These are phyloP conservation scores for Gavialis gangeticus DNA, from an alignment of 2,113 vertebrate species.

Conservation along the genomic window DNA sequence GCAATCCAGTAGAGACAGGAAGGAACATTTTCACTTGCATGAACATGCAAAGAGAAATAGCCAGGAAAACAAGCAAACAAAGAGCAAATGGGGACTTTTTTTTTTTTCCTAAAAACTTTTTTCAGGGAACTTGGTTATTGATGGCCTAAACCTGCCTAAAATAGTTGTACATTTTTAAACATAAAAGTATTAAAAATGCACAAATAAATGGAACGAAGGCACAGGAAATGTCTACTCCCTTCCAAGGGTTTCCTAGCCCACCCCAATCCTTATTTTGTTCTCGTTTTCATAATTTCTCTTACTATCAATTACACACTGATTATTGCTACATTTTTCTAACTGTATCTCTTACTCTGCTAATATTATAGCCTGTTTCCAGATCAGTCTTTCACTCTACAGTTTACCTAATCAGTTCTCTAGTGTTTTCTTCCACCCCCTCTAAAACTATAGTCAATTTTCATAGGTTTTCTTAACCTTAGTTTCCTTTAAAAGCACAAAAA, in stretches of 20 bases:
- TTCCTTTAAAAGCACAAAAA: background rate
- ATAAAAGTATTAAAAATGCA: background rate
- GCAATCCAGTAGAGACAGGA: constrained; percentile 17
- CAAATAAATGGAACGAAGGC: background rate
- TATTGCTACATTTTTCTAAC: background rate
- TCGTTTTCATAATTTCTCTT: background rate
- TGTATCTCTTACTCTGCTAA: background rate
- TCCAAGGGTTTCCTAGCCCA: background rate
- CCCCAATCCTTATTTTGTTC: background rate
- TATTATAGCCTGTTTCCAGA: background rate
- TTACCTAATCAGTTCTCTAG: background rate
- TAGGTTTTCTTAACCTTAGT: no score
- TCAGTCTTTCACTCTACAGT: background rate
- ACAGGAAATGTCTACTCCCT: background rate
- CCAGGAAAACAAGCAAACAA: constrained; percentile 68
- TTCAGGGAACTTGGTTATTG: background rate
- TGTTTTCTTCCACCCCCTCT: background rate
- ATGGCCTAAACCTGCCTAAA: background rate
- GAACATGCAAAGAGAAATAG: constrained; percentile 51
- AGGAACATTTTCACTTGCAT: constrained; percentile 45
- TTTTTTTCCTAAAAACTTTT: background rate
- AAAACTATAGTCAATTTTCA: background rate
- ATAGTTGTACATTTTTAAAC: background rate
- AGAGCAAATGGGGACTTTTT: constrained; percentile 37
- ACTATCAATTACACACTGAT: background rate